Evolutionary conservation across 2,113 vertebrate genomes (phyloP).

Genomic region (Mesitornis unicolor): DNA sequence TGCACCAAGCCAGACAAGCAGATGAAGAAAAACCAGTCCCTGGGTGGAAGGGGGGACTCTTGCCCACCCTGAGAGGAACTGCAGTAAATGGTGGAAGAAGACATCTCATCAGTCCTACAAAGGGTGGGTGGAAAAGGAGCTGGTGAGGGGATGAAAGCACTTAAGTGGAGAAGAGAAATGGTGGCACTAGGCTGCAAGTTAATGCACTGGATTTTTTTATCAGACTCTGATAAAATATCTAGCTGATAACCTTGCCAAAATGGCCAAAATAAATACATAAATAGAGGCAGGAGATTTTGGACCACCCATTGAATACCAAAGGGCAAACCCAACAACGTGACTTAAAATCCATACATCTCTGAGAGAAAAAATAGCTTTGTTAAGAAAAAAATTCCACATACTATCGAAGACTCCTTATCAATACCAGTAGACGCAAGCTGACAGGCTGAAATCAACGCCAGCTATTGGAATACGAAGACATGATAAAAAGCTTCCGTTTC

Average conservation of each 20-base stretch:
- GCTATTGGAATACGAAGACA: not conserved
- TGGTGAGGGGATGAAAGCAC: not conserved
- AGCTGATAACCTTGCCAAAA: not conserved
- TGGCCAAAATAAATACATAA: not conserved
- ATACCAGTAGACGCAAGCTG: not conserved
- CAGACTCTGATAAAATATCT: not conserved
- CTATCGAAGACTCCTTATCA: conserved; percentile 8
- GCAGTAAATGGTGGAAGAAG: not conserved
- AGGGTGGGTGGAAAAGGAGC: not conserved
- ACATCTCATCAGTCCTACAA: not conserved
- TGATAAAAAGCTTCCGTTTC: not conserved
- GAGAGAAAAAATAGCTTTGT: not conserved
- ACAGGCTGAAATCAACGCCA: not conserved
- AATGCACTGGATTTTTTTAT: not conserved
- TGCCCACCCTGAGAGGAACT: not conserved
- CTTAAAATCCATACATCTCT: not conserved
- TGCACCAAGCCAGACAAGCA: not conserved
- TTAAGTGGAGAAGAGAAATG: not conserved
- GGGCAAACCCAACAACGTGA: not conserved
- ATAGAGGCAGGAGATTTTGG: not conserved
- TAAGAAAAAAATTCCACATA: not conserved
- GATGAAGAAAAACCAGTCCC: not conserved
- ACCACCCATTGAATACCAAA: not conserved
- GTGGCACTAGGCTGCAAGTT: not conserved
- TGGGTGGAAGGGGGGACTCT: not conserved